Evolutionary conservation across 2,888 invertebrate genomes (phyloP).

Genomic region (Anthophora plumipes): DNA sequence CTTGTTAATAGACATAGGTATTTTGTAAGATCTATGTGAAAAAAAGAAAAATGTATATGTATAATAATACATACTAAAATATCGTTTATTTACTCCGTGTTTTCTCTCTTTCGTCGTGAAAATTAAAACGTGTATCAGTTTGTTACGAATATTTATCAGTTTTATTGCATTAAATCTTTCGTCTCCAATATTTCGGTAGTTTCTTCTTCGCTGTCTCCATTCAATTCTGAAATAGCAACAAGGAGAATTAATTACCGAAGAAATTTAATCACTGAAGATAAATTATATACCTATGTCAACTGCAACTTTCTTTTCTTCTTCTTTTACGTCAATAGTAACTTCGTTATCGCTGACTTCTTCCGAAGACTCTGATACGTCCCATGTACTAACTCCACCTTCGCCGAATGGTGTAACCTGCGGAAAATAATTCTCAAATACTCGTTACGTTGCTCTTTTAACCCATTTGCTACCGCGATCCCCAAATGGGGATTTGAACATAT

Average conservation of each 20-base stretch:
- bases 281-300: conserved; percentile 76
- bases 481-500: too few species aligned
- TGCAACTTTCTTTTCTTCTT: conserved; percentile 73
- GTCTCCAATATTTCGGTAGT: conserved; percentile 77
- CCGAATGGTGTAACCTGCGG: conserved; percentile 79
- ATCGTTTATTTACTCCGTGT: conserved; percentile 17
- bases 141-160: conserved; percentile 40
- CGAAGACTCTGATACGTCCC: conserved; percentile 76
- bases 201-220: conserved; percentile 85
- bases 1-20: conserved; percentile 78
- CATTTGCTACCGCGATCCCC: too few species aligned
- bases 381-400: conserved; percentile 79
- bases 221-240: conserved; percentile 80
- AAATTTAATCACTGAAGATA: neutral
- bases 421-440: conserved; percentile 27
- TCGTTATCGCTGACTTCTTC: conserved; percentile 81
- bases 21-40: conserved; percentile 78
- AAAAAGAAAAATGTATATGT: conserved; percentile 60
- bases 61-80: conserved; percentile 22
- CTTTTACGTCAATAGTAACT: conserved; percentile 75
- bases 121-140: neutral
- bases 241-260: neutral
- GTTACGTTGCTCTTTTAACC: neutral
- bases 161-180: conserved; percentile 75
- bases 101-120: neutral